Conservation (phyloP, 2,888 invertebrate genomes). For the Gandaritis pyraliata region DNA sequence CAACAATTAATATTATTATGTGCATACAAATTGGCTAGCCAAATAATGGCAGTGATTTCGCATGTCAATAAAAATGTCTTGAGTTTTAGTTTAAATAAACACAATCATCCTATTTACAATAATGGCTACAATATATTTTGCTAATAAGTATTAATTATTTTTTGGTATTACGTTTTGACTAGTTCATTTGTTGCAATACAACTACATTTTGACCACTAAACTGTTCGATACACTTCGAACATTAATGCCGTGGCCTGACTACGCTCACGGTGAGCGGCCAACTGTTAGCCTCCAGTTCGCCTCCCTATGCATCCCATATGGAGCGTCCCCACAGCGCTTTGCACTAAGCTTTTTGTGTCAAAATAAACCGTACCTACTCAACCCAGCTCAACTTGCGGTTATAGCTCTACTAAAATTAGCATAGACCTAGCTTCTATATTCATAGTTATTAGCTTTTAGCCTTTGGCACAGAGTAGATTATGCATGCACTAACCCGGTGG, state of each 20-base stretch:
- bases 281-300: too few species aligned
- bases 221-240: too few species aligned
- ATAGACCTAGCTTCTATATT: conserved; percentile 29
- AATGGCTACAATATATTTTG: conserved; percentile 44
- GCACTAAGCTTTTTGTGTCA: conserved; percentile 14
- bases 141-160: conserved; percentile 55
- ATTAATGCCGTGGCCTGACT: too few species aligned
- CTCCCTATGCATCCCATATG: too few species aligned
- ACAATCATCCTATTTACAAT: conserved; percentile 40
- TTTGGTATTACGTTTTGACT: conserved; percentile 66
- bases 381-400: conserved; percentile 10
- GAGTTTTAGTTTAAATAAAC: conserved; percentile 16
- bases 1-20: not conserved
- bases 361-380: conserved; percentile 9
- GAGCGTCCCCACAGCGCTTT: too few species aligned
- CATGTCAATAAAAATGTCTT: conserved; percentile 34
- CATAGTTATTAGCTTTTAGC: conserved; percentile 32
- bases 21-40: not conserved
- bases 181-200: conserved; percentile 46
- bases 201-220: not conserved
- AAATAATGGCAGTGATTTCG: conserved; percentile 36
- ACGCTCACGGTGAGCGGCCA: too few species aligned
- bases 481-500: conserved; percentile 26
- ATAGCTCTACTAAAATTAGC: conserved; percentile 31
- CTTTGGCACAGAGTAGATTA: conserved; percentile 31